Percentiles rank a stretch among this genome's conserved stretches.
phyloP scores from a whole-genome alignment of 2,113 vertebrate genomes.

The Oceanodroma tethys region DNA sequence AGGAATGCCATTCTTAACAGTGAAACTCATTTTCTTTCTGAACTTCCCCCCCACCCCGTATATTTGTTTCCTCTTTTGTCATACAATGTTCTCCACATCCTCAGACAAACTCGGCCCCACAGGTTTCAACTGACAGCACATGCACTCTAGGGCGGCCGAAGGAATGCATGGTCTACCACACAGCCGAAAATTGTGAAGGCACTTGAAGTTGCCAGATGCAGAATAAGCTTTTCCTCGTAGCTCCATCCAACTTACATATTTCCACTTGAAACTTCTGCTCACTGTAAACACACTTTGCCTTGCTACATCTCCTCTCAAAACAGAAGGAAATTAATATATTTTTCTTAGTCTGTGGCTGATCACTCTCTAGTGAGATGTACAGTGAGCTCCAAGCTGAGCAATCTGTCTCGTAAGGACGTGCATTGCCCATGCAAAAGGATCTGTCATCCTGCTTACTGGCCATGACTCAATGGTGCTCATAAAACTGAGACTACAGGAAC shows the following conservation, averaged over 20 bases:
- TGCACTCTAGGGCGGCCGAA: background rate
- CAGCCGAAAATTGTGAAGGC: background rate
- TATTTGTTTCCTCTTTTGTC: background rate
- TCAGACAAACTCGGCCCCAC: background rate
- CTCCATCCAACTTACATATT: background rate
- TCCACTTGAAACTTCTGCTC: background rate
- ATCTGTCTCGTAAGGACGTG: background rate
- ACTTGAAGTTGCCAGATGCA: background rate
- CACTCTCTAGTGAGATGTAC: background rate
- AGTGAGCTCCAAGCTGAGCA: background rate
- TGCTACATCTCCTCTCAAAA: background rate
- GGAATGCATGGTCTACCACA: accelerated
- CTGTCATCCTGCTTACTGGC: background rate
- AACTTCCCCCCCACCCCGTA: background rate
- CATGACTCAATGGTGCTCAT: conserved; percentile 9
- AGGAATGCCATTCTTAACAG: background rate
- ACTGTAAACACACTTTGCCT: background rate
- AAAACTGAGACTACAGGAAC: background rate
- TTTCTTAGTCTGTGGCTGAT: background rate
- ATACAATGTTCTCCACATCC: background rate
- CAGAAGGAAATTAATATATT: background rate
- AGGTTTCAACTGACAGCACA: background rate
- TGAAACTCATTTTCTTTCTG: background rate
- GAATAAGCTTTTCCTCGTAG: background rate
- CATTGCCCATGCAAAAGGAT: background rate